Base-by-base conservation (phyloP, 1,140 invertebrate species). In the Teleogryllus occipitalis region DNA sequence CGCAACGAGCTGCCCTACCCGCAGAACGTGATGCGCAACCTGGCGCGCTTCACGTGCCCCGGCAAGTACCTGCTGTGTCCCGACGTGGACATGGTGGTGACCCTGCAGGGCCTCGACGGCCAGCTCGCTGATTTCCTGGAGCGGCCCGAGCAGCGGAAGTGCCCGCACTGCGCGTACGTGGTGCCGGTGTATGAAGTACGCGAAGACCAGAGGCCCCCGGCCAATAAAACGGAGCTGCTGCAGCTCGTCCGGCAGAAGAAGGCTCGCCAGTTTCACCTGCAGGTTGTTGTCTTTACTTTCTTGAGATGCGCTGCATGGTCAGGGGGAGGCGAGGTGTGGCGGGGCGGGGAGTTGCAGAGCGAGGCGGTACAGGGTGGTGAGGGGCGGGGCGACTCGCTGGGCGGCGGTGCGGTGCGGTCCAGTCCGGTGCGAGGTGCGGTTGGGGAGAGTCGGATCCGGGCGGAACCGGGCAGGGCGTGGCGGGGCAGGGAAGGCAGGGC, bases 161-260 rank as follows among this genome's bases (percentile, higher is more conserved):
- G 80, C 46, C 48, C 15, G 8, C 47, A 4, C 8, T 86, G 86
- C 79, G 89, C 86, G 0, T 90, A 85, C 83, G 88, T 90, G 39
- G 84, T 90, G 8, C 89, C 89, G 8, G 87, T 86, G 6, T 90
- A 89, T 83, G 89, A 90, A 83, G 83, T 87, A 74, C 84, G 83
- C 39, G 75, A 79, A 8, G 81, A 86, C 47, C 75, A 79, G 8
- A 80, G 82, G 2, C 82, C 87, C 22, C 88, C 88, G n/a, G 73
- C 77, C 21, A 86, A 83, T 75, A 89, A 88, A 81, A 73, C 77
- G 7, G 83, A 85, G 21, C 83, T 90, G 4, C 77, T 89, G 65
- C 80, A 83, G 18, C 82, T 86, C 21, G 87, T 87, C 82, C 79
- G 79, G 10, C 80, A 80, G 65, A 82, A 83, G 8, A 80, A 83